These are phyloP conservation scores for Notolepis coatsorum DNA, from an alignment of 2,797 vertebrate genomes.

Conservation along the genomic window DNA sequence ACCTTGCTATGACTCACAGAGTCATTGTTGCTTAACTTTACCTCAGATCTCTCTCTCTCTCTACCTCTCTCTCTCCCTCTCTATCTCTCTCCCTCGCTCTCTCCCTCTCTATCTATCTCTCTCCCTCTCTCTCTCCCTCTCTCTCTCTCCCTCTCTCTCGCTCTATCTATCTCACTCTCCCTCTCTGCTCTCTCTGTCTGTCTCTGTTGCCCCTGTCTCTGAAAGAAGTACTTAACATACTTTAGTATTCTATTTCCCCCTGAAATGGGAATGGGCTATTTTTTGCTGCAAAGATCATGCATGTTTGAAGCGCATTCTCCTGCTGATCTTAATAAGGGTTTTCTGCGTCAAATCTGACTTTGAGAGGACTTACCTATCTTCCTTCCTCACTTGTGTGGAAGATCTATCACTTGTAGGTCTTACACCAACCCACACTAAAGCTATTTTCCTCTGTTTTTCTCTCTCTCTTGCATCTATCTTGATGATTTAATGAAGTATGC, in stretches of 20 bases:
- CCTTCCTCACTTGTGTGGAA: constrained; percentile 17
- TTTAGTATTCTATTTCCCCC: background rate
- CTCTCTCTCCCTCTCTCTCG: too few species aligned
- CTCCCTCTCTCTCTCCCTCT: constrained; percentile 13
- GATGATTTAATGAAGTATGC: too few species aligned
- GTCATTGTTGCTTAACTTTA: background rate
- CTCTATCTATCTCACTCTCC: too few species aligned
- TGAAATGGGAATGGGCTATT: constrained; percentile 10
- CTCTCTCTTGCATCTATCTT: too few species aligned
- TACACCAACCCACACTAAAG: background rate
- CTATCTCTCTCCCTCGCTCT: background rate
- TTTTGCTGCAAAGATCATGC: constrained; percentile 31
- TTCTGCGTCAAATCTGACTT: constrained; percentile 12
- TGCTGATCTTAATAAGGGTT: background rate
- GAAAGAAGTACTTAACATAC: background rate
- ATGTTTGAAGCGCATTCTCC: constrained; percentile 4
- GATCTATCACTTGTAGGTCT: constrained; percentile 27
- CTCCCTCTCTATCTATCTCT: constrained; percentile 12
- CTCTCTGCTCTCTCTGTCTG: too few species aligned
- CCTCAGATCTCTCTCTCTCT: background rate
- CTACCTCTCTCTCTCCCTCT: background rate
- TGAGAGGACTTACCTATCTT: constrained; percentile 38
- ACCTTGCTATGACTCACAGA: too few species aligned
- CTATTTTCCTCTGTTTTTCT: background rate
- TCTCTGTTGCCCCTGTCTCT: background rate